Conservation (phyloP, 2,888 invertebrate species). For the Spodoptera exigua region DNA sequence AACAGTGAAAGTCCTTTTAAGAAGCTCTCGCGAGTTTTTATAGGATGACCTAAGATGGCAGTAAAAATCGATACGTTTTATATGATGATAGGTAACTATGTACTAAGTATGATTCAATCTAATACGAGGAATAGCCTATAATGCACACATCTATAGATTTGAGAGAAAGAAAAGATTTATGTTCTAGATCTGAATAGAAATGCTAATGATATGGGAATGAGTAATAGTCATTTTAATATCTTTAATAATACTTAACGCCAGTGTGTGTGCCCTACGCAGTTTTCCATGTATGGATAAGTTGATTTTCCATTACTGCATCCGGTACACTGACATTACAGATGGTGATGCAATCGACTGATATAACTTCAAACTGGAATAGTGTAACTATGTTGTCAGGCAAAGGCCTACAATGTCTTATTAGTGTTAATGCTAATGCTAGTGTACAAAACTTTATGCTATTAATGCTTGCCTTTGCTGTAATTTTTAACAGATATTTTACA, state of each 20-base stretch:
- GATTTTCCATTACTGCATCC: constrained; percentile 75
- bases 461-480: too few relatives aligned
- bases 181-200: too few relatives aligned
- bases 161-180: too few relatives aligned
- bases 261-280: constrained; percentile 49
- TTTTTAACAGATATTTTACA: too few relatives aligned
- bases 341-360: constrained; percentile 69
- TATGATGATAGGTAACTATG: constrained; percentile 6
- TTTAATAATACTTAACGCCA: constrained; percentile 7
- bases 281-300: constrained; percentile 74
- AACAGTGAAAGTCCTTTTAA: constrained; percentile 53
- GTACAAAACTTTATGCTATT: too few relatives aligned
- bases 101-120: constrained; percentile 33
- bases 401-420: constrained; percentile 2
- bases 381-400: constrained; percentile 5
- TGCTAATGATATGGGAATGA: too few relatives aligned
- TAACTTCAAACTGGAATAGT: constrained; percentile 38
- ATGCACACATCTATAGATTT: too few relatives aligned
- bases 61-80: constrained; percentile 33
- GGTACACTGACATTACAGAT: constrained; percentile 65
- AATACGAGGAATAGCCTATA: constrained; percentile 7
- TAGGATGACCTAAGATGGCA: constrained; percentile 30
- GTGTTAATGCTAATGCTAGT: constrained; percentile 3
- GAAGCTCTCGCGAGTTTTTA: constrained; percentile 39
- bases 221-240: neutral